These are phyloP conservation scores for Cardinalis cardinalis DNA, from an alignment of 2,113 vertebrate genomes.

Conservation along the genomic window DNA sequence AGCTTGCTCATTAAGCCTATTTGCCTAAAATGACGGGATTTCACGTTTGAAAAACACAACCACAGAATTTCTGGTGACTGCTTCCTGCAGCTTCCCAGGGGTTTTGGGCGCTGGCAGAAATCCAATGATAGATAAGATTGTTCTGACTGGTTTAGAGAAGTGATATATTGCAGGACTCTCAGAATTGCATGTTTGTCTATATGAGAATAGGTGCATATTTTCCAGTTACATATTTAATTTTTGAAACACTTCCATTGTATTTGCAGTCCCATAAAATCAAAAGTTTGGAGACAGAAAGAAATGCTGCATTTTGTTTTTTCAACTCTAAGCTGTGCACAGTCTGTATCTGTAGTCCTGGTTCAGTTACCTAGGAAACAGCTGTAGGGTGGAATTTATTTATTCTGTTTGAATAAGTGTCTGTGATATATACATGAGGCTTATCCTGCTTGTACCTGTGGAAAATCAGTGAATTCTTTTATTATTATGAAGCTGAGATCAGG, in stretches of 20 bases:
- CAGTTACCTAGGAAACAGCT: constrained; percentile 65
- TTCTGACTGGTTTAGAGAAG: neutral
- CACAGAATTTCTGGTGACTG: neutral
- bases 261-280: neutral
- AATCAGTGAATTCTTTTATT: neutral
- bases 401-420: constrained; percentile 43
- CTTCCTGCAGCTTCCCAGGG: neutral
- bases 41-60: neutral
- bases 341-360: constrained; percentile 9
- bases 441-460: neutral
- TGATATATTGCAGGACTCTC: neutral
- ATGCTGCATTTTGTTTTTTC: neutral
- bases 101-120: neutral
- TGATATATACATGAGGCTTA: neutral
- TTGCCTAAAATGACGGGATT: neutral
- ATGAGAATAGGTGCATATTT: neutral
- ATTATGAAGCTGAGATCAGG: neutral
- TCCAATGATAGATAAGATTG: neutral
- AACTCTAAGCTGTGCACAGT: neutral
- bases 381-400: constrained; percentile 51
- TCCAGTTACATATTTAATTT: neutral
- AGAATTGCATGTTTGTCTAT: neutral
- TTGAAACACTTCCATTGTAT: neutral
- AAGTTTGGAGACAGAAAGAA: neutral
- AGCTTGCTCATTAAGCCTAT: neutral